Conservation (phyloP, 1,140 invertebrate genomes). For the Theocolax elegans region DNA sequence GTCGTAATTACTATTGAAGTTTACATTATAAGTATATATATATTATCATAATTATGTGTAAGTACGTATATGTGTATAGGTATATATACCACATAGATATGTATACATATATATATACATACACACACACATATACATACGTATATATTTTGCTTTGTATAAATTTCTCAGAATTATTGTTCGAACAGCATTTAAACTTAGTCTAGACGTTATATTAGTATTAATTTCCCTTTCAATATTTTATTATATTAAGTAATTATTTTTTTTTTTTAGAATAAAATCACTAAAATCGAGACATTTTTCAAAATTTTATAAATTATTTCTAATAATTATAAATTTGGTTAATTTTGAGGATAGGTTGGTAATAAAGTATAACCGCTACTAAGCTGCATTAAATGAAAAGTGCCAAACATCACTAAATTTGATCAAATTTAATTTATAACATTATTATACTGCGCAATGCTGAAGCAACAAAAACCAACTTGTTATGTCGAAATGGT, state of each 20-base stretch:
- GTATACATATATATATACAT: slow-evolving; percentile 40
- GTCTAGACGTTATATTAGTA: slow-evolving; percentile 52
- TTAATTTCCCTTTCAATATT: slow-evolving; percentile 30
- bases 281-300: slow-evolving; percentile 4
- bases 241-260: slow-evolving; percentile 8
- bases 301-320: slow-evolving; percentile 21
- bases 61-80: too few relatives aligned
- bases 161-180: slow-evolving; percentile 67
- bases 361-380: too few relatives aligned
- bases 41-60: slow-evolving; percentile 53
- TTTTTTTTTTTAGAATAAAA: slow-evolving; percentile 11
- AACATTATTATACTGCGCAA: too few relatives aligned
- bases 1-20: slow-evolving; percentile 58
- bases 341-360: too few relatives aligned
- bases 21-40: slow-evolving; percentile 50
- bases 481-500: too few relatives aligned
- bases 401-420: too few relatives aligned
- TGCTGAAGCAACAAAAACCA: too few relatives aligned
- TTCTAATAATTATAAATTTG: not conserved
- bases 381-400: too few relatives aligned
- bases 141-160: slow-evolving; percentile 50
- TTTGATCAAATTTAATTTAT: too few relatives aligned
- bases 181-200: slow-evolving; percentile 68
- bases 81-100: too few relatives aligned
- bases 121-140: slow-evolving; percentile 47